A percentile compares a stretch with the other conserved stretches of the same genome.
Conservation (phyloP, 2,113 vertebrate species). For the Larimichthys polyactis region DNA sequence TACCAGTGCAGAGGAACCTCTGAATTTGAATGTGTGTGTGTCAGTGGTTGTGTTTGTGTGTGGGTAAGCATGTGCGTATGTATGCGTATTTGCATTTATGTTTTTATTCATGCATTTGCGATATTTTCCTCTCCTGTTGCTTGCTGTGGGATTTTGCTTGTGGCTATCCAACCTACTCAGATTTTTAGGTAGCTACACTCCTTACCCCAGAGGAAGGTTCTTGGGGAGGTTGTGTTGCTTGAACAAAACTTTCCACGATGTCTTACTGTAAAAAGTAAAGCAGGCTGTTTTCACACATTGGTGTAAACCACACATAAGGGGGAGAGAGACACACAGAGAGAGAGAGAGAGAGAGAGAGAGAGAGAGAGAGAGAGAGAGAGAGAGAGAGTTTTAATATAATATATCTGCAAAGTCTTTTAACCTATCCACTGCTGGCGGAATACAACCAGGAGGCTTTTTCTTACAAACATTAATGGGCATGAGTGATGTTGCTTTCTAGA, state of each 20-base stretch:
- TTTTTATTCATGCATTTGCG: slow-evolving; percentile 60
- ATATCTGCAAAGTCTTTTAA: slow-evolving; percentile 62
- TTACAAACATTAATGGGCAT: background rate
- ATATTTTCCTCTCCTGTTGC: slow-evolving; percentile 17
- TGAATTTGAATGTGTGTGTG: slow-evolving; percentile 16
- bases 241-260: slow-evolving; percentile 67
- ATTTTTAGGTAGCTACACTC: slow-evolving; percentile 60
- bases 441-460: slow-evolving; percentile 13
- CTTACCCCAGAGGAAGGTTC: slow-evolving; percentile 44
- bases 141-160: slow-evolving; percentile 40
- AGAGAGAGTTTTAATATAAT: slow-evolving; percentile 64
- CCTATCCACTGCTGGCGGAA: slow-evolving; percentile 19
- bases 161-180: slow-evolving; percentile 50
- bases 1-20: slow-evolving; percentile 4
- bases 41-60: slow-evolving; percentile 4
- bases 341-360: background rate
- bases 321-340: background rate
- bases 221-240: slow-evolving; percentile 54
- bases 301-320: slow-evolving; percentile 19
- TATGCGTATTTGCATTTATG: slow-evolving; percentile 50
- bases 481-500: slow-evolving; percentile 1
- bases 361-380: slow-evolving; percentile 18
- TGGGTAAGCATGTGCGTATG: slow-evolving; percentile 9
- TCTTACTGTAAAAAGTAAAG: slow-evolving; percentile 59
- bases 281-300: slow-evolving; percentile 19